A percentile compares a stretch with the other conserved stretches of the same genome.
phyloP scores from a whole-genome alignment of 2,888 invertebrate genomes.

The Alitta virens region DNA sequence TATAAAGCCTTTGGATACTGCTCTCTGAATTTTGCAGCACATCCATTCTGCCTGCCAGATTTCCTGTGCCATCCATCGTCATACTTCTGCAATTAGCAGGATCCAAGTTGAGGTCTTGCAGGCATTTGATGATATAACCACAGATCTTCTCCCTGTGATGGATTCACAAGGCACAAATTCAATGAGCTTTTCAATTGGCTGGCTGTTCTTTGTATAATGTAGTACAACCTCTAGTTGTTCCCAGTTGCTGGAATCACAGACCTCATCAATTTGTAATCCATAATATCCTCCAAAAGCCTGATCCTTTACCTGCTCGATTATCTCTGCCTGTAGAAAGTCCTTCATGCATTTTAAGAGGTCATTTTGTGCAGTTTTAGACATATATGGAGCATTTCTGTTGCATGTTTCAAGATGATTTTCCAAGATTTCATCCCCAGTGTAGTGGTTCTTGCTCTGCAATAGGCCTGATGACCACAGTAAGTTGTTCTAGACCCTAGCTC shows the following conservation, averaged over 20 bases:
- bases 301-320: constrained; percentile 9
- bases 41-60: constrained; percentile 10
- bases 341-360: constrained; percentile 4
- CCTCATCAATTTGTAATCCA: constrained; percentile 10
- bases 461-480: too few species aligned
- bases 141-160: too few species aligned
- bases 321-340: constrained; percentile 12
- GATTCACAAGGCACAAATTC: too few species aligned
- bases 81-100: constrained; percentile 2
- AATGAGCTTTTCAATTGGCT: background rate
- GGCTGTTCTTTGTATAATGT: constrained; percentile 3
- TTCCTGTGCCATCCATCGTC: constrained; percentile 13
- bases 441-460: too few species aligned
- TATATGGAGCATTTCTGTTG: constrained; percentile 17
- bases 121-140: background rate
- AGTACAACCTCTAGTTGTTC: constrained; percentile 9
- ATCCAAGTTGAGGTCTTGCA: background rate
- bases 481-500: too few species aligned
- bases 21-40: background rate
- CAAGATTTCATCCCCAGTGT: constrained; percentile 8
- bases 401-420: constrained; percentile 5
- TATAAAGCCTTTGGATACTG: too few species aligned
- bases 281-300: constrained; percentile 3
- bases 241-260: constrained; percentile 6
- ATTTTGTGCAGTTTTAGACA: constrained; percentile 16